Conservation (phyloP, 30 jellyfish, hydroid and myxozoan species). For the Cassiopea xamachana region DNA sequence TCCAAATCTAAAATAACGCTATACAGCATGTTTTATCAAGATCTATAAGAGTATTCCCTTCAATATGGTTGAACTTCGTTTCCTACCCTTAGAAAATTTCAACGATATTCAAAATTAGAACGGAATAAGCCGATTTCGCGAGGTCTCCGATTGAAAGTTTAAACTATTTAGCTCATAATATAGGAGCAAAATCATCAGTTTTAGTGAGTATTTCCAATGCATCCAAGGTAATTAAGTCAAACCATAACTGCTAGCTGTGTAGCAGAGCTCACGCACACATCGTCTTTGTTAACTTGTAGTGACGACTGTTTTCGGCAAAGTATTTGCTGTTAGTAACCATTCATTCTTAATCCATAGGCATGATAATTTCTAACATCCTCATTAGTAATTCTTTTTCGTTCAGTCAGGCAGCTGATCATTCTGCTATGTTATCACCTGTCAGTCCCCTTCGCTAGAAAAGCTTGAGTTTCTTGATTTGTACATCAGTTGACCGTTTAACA, state of each 20-base stretch:
- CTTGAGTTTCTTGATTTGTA: background rate
- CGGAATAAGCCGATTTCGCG: background rate
- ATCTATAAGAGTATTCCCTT: too few species aligned
- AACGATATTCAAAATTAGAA: background rate
- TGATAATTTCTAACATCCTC: slow-evolving; percentile 5
- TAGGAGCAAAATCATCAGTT: background rate
- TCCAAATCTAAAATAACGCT: too few species aligned
- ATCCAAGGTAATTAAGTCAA: background rate
- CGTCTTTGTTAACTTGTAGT: background rate
- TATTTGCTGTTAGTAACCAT: slow-evolving; percentile 1
- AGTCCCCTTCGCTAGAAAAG: background rate
- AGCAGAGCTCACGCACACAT: background rate
- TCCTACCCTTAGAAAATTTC: too few species aligned
- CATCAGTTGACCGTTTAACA: background rate
- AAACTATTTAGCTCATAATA: background rate
- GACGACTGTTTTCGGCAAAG: background rate
- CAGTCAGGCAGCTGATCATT: slow-evolving; percentile 3
- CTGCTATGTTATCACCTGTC: background rate
- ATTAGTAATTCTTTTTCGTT: slow-evolving; percentile 7
- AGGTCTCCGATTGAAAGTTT: background rate
- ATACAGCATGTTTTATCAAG: too few species aligned
- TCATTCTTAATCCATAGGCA: background rate
- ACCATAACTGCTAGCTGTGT: background rate
- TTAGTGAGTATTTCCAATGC: background rate
- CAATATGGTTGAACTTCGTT: too few species aligned